Conservation (phyloP, 2,797 vertebrate genomes). For the Pipistrellus kuhlii region DNA sequence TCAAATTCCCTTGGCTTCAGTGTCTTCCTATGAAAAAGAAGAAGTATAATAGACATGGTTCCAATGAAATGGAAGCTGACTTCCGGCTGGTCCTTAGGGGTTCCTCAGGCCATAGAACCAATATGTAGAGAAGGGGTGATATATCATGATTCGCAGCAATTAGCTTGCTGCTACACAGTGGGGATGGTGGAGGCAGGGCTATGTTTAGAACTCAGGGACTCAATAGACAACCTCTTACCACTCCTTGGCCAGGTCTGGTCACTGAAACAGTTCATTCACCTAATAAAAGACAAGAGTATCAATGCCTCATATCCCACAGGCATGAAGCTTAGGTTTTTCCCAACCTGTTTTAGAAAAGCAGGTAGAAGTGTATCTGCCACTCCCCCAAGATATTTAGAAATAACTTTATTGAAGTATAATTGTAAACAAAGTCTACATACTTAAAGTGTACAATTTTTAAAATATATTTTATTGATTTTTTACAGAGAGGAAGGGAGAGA, state of each 20-base stretch:
- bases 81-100: neutral
- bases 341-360: conserved; percentile 24
- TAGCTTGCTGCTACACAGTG: neutral
- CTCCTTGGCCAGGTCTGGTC: neutral
- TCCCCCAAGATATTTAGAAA: neutral
- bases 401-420: neutral
- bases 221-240: neutral
- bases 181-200: neutral
- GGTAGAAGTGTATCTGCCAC: neutral
- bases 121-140: neutral
- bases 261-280: neutral
- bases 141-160: neutral
- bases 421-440: neutral
- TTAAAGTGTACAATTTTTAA: neutral
- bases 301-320: neutral
- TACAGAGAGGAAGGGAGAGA: too few species aligned
- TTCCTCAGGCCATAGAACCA: neutral
- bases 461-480: too few species aligned
- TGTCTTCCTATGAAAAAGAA: conserved; percentile 12
- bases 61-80: neutral
- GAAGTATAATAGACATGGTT: neutral
- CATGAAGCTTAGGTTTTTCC: neutral
- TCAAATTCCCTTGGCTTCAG: neutral
- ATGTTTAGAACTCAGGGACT: neutral
- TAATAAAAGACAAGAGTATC: neutral